Percentiles rank a stretch among this genome's conserved stretches.
Evolutionary conservation across 2,888 invertebrate genomes (phyloP).

Genomic region (Mythimna ferrago): DNA sequence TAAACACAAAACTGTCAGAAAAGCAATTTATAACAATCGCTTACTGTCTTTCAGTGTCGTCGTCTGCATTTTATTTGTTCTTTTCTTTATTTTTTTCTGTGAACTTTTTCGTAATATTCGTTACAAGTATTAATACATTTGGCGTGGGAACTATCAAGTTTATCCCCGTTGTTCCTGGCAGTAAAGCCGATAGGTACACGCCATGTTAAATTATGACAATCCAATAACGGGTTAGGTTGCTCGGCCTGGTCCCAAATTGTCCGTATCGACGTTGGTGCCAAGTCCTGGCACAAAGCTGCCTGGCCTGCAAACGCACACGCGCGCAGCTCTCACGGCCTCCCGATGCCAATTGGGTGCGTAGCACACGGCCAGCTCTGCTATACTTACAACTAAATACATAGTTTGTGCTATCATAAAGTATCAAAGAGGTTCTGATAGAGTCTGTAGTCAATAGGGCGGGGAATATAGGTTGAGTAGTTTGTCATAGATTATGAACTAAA

Average conservation of each 20-base stretch:
- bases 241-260: conserved; percentile 87
- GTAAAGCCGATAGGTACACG: conserved; percentile 81
- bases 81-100: conserved; percentile 30
- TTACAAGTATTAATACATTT: conserved; percentile 71
- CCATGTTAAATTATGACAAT: conserved; percentile 88
- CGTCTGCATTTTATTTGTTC: conserved; percentile 46
- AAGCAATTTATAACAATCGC: conserved; percentile 52
- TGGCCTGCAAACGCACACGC: conserved; percentile 63
- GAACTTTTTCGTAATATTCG: conserved; percentile 47
- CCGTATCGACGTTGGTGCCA: conserved; percentile 83
- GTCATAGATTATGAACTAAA: conserved; percentile 12
- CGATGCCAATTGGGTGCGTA: conserved; percentile 58
- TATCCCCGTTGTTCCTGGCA: conserved; percentile 77
- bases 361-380: conserved; percentile 41
- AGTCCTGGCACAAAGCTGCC: conserved; percentile 77
- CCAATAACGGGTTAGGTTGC: conserved; percentile 87
- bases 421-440: conserved; percentile 3
- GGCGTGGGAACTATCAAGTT: conserved; percentile 76
- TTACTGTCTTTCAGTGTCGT: conserved; percentile 49
- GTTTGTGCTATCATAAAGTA: background rate
- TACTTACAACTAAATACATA: conserved; percentile 7
- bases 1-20: conserved; percentile 51
- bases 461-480: conserved; percentile 13
- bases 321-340: conserved; percentile 53
- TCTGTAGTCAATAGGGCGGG: conserved; percentile 3